Conservation (phyloP, 2,797 vertebrate genomes). For the Furcifer pardalis region DNA sequence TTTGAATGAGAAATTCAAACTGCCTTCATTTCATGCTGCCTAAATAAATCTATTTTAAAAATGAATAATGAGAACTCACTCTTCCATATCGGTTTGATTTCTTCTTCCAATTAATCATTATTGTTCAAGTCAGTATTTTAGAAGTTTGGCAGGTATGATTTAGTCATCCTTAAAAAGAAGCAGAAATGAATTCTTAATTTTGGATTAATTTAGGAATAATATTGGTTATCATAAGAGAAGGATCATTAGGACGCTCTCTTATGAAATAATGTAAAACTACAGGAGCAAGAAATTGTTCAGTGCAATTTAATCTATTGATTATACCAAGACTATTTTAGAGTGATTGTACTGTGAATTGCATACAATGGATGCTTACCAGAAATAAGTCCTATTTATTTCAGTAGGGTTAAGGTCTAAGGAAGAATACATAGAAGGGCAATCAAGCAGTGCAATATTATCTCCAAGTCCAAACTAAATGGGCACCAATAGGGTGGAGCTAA, state of each 20-base stretch:
- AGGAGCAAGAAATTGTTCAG: not conserved
- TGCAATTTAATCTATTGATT: constrained; percentile 20
- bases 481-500: not conserved
- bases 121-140: constrained; percentile 41
- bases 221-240: not conserved
- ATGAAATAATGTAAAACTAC: constrained; percentile 18
- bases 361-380: not conserved
- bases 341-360: not conserved
- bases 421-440: not conserved
- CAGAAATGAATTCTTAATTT: constrained; percentile 31
- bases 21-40: constrained; percentile 36
- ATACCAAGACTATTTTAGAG: not conserved
- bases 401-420: not conserved
- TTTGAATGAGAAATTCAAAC: constrained; percentile 49
- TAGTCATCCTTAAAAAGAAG: not conserved
- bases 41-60: constrained; percentile 38
- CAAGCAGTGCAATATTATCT: not conserved
- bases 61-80: constrained; percentile 26
- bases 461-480: not conserved
- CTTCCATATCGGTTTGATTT: constrained; percentile 33
- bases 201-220: constrained; percentile 22
- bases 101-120: constrained; percentile 40
- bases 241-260: constrained; percentile 18
- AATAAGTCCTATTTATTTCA: not conserved
- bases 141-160: constrained; percentile 10